Evolutionary conservation across 2,797 vertebrate species (phyloP), one percentile per base, ranked within the genome.

Genomic region (Bovichtus diacanthus): DNA sequence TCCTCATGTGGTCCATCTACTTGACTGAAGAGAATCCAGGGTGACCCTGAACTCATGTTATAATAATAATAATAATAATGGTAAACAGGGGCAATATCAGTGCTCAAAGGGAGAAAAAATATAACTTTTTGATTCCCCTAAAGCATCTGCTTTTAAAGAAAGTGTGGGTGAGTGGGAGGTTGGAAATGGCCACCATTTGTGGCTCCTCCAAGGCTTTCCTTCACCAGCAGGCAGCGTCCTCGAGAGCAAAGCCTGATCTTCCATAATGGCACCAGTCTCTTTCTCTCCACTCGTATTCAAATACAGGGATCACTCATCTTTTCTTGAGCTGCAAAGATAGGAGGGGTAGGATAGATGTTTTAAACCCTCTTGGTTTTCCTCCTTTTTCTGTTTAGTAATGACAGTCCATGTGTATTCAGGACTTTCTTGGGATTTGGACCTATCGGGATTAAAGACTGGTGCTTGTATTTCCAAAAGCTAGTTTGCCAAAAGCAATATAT

Each of bases 211-310:
- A 80, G 56, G 65, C 41, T 51, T 78, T 63, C 31, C 29, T 75
- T 80, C 13, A 72, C 44, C 63, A 70, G 76, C 55, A 66, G 56
- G 41, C 36, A 59, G 36, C 6, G 9, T 76, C 63, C 50, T 59
- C 84, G 69, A 74, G 63, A 75, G 43, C 36, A 69, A 84, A 54
- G 49, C 36, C 10, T 68, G 38, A 38, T 78, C 19, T 74, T 65
- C 39, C 23, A 41, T 13, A 63, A 34, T 60, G 50, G 21, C 34
- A 58, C 8, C 19, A 41, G 34, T 2, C 58, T 59, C 25, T 54
- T 43, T 60, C 21, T 58, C 5, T 51, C 41, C 19, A 44, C 36
- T 64, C 31, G 27, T 56, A 55, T 74, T 76, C 44, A 78, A 51
- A 68, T 27, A 19, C 3, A 10, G 39, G 16, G 13, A 68, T 47